Conservation (phyloP, 2,797 vertebrate species). For the Pteronotus mesoamericanus region DNA sequence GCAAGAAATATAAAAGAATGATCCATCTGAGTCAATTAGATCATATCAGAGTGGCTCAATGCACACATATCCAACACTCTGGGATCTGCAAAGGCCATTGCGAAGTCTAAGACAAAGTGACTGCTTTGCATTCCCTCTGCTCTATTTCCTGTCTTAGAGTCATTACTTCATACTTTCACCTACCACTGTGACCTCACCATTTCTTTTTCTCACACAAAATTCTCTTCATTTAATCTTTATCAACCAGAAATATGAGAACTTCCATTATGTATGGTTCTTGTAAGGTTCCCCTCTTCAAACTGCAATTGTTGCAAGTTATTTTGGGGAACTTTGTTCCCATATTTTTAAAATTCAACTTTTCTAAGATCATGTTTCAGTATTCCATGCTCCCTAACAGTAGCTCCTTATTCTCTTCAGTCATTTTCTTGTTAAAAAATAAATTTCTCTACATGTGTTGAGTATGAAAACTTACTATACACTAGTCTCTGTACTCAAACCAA, state of each 20-base stretch:
- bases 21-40: not conserved
- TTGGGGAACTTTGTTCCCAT: not conserved
- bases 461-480: not conserved
- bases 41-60: not conserved
- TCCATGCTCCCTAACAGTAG: not conserved
- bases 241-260: not conserved
- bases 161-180: not conserved
- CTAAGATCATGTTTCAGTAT: not conserved
- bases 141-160: not conserved
- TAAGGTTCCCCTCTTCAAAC: not conserved
- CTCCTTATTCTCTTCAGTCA: not conserved
- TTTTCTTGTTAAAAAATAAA: not conserved
- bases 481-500: not conserved
- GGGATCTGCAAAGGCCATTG: not conserved
- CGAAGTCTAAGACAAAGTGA: not conserved
- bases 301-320: not conserved
- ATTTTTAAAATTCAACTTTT: not conserved
- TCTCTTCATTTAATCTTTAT: not conserved
- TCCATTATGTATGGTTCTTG: not conserved
- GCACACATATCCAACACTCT: not conserved
- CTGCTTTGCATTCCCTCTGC: not conserved
- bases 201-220: not conserved
- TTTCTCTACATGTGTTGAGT: not conserved
- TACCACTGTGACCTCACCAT: not conserved
- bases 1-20: conserved; percentile 1